phyloP scores from a whole-genome alignment of 2,797 vertebrate species.

The Petrocephalus schoutedeni region DNA sequence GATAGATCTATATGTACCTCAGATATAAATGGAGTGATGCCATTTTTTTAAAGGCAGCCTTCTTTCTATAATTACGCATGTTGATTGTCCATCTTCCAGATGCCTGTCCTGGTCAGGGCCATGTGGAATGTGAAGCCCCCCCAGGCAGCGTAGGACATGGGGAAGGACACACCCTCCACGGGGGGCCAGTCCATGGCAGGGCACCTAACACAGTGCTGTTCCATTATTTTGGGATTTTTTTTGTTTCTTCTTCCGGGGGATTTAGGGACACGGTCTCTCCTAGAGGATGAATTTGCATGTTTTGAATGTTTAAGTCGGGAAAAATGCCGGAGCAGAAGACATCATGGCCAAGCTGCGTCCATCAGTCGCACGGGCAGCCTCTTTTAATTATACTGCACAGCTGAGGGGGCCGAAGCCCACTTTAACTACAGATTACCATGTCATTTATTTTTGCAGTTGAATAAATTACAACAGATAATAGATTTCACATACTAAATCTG shows the following conservation, averaged over 20 bases:
- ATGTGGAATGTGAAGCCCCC: background rate
- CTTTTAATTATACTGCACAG: constrained; percentile 26
- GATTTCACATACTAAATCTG: constrained; percentile 13
- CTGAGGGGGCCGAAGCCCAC: constrained; percentile 33
- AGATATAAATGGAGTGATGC: background rate
- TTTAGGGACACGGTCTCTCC: background rate
- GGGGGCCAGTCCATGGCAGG: background rate
- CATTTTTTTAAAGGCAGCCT: background rate
- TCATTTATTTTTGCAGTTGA: constrained; percentile 28
- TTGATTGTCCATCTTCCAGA: background rate
- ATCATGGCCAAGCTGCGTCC: constrained; percentile 22
- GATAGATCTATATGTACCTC: background rate
- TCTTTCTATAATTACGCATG: background rate
- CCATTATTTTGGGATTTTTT: background rate
- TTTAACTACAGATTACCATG: constrained; percentile 35
- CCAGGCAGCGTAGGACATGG: background rate
- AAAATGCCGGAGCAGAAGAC: constrained; percentile 27
- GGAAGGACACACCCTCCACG: background rate
- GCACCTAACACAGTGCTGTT: background rate
- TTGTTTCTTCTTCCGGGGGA: background rate
- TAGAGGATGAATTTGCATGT: background rate
- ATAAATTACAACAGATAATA: constrained; percentile 25
- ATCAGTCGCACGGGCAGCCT: constrained; percentile 36
- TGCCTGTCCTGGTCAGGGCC: background rate
- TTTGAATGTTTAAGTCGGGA: background rate